These are phyloP conservation scores for Oreotrochilus melanogaster DNA, from an alignment of 2,113 vertebrate species.

Conservation along the genomic window DNA sequence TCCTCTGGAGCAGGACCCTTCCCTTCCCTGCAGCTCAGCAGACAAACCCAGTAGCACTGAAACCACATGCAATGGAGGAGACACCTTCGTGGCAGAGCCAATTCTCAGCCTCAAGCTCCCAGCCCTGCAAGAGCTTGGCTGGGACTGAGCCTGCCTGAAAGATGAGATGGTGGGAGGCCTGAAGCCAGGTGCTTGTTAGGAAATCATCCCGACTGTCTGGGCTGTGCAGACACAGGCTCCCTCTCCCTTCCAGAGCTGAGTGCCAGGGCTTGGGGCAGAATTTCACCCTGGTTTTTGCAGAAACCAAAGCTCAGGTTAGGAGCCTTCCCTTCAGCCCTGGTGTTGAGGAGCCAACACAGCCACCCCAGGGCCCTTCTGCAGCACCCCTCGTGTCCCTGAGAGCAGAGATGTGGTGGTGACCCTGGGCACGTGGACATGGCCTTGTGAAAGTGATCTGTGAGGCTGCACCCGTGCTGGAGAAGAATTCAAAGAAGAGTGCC, in stretches of 20 bases:
- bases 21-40: neutral
- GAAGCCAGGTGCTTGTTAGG: neutral
- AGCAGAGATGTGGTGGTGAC: neutral
- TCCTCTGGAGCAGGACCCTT: neutral
- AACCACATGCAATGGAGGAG: neutral
- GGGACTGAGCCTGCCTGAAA: neutral
- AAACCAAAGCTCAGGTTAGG: neutral
- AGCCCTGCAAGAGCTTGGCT: neutral
- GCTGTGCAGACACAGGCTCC: neutral
- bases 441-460: neutral
- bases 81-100: neutral
- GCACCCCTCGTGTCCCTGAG: neutral
- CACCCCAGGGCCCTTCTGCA: neutral
- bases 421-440: neutral
- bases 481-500: neutral
- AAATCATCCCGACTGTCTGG: neutral
- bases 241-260: neutral
- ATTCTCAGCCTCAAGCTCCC: neutral
- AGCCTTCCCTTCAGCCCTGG: neutral
- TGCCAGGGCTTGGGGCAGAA: neutral
- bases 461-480: rapidly evolving
- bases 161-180: neutral
- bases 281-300: neutral
- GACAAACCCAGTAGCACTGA: neutral
- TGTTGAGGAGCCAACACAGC: neutral